Percentiles rank a stretch among this genome's conserved stretches.
Evolutionary conservation across 2,888 invertebrate genomes (phyloP).

Genomic region (Ectemnius cavifrons): DNA sequence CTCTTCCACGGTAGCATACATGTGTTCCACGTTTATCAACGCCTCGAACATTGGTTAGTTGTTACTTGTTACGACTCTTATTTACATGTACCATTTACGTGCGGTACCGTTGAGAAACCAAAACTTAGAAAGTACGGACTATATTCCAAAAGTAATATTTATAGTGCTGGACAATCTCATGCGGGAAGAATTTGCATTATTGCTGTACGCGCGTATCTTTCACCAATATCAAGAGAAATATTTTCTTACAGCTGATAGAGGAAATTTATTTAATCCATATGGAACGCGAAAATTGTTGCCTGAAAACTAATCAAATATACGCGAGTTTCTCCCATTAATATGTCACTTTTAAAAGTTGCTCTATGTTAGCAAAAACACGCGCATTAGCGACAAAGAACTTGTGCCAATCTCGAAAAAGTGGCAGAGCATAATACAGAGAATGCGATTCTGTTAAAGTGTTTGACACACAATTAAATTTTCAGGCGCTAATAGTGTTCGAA

Average conservation of each 20-base stretch:
- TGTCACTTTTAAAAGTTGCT: constrained; percentile 34
- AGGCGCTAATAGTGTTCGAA: neutral
- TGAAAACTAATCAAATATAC: constrained; percentile 27
- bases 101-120: constrained; percentile 38
- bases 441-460: constrained; percentile 28
- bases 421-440: constrained; percentile 31
- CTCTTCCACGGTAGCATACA: constrained; percentile 29
- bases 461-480: constrained; percentile 1
- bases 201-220: constrained; percentile 44
- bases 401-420: constrained; percentile 44
- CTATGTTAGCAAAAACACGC: constrained; percentile 31
- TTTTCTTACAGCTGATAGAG: constrained; percentile 50
- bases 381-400: constrained; percentile 40
- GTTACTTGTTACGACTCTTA: constrained; percentile 17
- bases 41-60: constrained; percentile 17
- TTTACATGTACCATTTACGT: constrained; percentile 22
- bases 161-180: constrained; percentile 59
- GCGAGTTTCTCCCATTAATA: constrained; percentile 32
- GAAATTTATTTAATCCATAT: constrained; percentile 31
- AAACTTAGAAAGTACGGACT: constrained; percentile 53
- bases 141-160: constrained; percentile 38
- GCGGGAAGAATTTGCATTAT: constrained; percentile 47
- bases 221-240: constrained; percentile 46
- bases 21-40: constrained; percentile 34
- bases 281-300: constrained; percentile 32